Base-by-base conservation (phyloP, 2,797 vertebrate genomes). In the Myotis pilosus region DNA sequence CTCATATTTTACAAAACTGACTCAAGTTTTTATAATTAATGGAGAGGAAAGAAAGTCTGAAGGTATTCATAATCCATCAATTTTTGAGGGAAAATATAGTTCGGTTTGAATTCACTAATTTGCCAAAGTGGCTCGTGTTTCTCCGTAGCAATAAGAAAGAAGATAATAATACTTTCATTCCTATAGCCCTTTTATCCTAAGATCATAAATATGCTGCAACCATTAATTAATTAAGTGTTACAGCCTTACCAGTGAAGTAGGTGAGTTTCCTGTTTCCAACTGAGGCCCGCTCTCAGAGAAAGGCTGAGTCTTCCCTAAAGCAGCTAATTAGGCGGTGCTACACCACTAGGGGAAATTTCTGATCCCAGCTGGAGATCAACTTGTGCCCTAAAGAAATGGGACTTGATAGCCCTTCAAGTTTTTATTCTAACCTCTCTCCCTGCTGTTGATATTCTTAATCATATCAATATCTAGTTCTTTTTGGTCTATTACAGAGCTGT, bases 211-310 rank as follows among this genome's bases (percentile, higher is more conserved):
- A 97, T 92, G 95, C 96, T 89, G 87, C 97, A 96, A 96, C 96
- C 91, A 96, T 96, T 97, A 97, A 97, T 97, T 97, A 97, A 97
- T 97, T 97, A 97, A 97, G 97, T 96, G 95, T 94, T 96, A 69
- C 94, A 97, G 94, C 62, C 94, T 97, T 97, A 96, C 97, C 76
- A 94, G 93, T 97, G 97, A 97, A 97, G 97, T 95, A 96, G 96
- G 96, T 97, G 91, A 97, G 96, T 94, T 97, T 97, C 97, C 97
- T 97, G 97, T 93, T 96, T 97, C 97, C 97, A 96, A 96, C 97
- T 94, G 97, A 96, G 97, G 96, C 96, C 94, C 96, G 85, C 15
- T 49, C 94, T 95, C 80, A 81, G 90, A 95, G 93, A 95, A 87
- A 93, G 90, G 95, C 97, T 96, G 94, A 97, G 89, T 92, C 95